Base-by-base conservation (phyloP, 2,797 vertebrate species). In the Halcyon smyrnensis region DNA sequence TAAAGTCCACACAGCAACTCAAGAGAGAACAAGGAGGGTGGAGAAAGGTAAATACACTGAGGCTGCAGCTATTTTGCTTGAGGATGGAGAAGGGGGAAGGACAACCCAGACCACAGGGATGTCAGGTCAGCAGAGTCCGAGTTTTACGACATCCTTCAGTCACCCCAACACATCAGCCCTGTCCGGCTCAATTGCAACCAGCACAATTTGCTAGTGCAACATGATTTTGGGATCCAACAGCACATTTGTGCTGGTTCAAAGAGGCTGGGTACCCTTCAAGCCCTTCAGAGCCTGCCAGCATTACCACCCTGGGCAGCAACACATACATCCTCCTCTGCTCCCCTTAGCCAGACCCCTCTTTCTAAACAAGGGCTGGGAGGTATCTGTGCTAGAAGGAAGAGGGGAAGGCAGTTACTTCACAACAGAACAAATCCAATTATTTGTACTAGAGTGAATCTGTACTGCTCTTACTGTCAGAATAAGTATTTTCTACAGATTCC, bases 401-500 rank as follows among this genome's bases (percentile, higher is more conserved):
- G 2, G 28, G 36, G 24, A 6, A 87, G 17, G 39, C 37, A 85
- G 73, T 43, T 70, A 16, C 37, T 85, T 91, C 74, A n/a, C 89
- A 82, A 82, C 8, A 46, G 51, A 94, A 82, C 27, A 82, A 91
- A 95, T 87, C 68, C 23, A 64, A 60, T 82, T 94, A 84, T 62
- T 84, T 60, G 71, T 65, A 84, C 90, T 71, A 83, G 15, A 74
- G 48, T 32, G 41, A 46, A 87, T 80, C 74, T 70, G 20, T 73
- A 89, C 2, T 4, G 51, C 37, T 88, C n/a, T 90, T 63, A 53
- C 64, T 88, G 81, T 90, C 77, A 91, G 83, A 88, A n/a, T 37
- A 90, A 88, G 70, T 50, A 45, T 67, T 89, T 94, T 83, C 74
- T 82, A 57, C 68, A 43, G 43, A 74, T 77, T 28, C 39, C 45